Evolutionary conservation across 1,140 invertebrate species (phyloP).

Genomic region (Nymphalis io): DNA sequence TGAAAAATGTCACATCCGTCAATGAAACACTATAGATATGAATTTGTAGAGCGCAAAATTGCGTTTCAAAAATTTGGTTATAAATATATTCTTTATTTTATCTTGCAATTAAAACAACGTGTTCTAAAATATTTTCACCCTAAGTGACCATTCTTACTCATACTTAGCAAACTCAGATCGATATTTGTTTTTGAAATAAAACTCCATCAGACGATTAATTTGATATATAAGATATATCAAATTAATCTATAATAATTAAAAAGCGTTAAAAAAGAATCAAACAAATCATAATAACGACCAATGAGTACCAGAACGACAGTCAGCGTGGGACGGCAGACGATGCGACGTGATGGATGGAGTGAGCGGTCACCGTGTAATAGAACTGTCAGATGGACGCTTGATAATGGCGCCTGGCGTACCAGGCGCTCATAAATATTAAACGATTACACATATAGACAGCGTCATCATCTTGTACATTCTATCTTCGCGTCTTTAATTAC

Average conservation of each 20-base stretch:
- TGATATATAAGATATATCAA: too few species aligned
- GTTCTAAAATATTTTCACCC: too few species aligned
- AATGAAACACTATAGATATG: conserved; percentile 6
- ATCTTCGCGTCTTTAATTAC: neutral
- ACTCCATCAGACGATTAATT: too few species aligned
- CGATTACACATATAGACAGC: conserved; percentile 19
- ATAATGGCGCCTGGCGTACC: conserved; percentile 24
- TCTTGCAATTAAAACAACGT: neutral
- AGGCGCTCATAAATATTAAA: conserved; percentile 40
- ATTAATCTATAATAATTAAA: too few species aligned
- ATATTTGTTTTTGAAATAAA: too few species aligned
- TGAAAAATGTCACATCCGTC: conserved; percentile 16
- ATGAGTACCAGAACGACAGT: conserved; percentile 19
- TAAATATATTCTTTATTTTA: neutral
- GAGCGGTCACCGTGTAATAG: conserved; percentile 47
- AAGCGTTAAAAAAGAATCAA: neutral
- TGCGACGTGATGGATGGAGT: conserved; percentile 23
- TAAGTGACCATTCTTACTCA: too few species aligned
- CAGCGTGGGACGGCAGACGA: conserved; percentile 4
- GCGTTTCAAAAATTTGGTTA: too few species aligned
- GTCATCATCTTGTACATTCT: conserved; percentile 3
- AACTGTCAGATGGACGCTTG: conserved; percentile 46
- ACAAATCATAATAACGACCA: conserved; percentile 8
- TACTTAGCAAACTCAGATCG: too few species aligned
- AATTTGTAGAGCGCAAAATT: neutral